Evolutionary conservation across 2,888 invertebrate species (phyloP), one percentile per base, ranked within the genome.

Genomic region (Patella ulyssiponensis): DNA sequence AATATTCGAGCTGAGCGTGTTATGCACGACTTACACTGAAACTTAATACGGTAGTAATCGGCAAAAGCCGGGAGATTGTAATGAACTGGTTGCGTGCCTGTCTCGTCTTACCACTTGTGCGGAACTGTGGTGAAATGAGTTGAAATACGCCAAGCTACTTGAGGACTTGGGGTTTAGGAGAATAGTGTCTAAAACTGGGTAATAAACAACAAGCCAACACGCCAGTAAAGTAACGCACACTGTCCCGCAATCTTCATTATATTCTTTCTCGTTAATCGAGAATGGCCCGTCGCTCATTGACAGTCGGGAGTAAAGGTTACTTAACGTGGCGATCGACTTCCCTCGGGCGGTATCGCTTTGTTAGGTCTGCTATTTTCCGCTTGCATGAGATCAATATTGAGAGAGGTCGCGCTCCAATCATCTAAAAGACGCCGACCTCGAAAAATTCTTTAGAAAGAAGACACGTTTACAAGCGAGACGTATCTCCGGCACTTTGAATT

Each of bases 391-490:
- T 64, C 64, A 64, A 64, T 64, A 64, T 64, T 64, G 64, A 64
- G 64, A 20, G 9, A 64, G 64, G 64, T 64, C 64, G 64, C 64
- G 64, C 64, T 64, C 64, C 23, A 64, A 64, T 64, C 64, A 64
- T 64, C 64, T 64, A 64, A 64, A 64, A 64, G 64, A 64, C 64
- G 64, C 64, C 64, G 64, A 64, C 64, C 44, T 64, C 64, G 64
- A 64, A 64, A 64, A 64, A 64, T 64, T 64, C 64, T 64, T 64
- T 64, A 64, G 64, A 64, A 23, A 64, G 64, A 64, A 64, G 23
- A 23, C 64, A 64, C 64, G 64, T 64, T 64, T 64, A 64, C 64
- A 64, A 64, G 64, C 64, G 64, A 64, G 64, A 64, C 64, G 64
- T 64, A 64, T 64, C 64, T 64, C 64, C 64, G 64, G 15, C 20